These are phyloP conservation scores for Dendrocincla fuliginosa DNA, from an alignment of 2,797 vertebrate genomes.

Conservation along the genomic window DNA sequence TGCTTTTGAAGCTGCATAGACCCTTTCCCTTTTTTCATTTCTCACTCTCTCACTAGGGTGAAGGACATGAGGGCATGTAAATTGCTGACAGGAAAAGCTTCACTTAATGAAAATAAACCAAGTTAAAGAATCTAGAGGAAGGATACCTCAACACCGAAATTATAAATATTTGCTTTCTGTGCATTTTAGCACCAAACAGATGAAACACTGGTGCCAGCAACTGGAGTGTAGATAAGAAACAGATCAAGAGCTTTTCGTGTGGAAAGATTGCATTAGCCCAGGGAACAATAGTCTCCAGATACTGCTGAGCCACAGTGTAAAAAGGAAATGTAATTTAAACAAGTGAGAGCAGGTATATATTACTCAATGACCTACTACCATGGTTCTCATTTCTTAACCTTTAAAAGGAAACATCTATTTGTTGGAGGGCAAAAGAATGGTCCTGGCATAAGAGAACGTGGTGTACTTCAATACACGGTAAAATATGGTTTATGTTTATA, in stretches of 20 bases:
- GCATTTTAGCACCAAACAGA: conserved; percentile 59
- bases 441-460: neutral
- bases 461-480: neutral
- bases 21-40: neutral
- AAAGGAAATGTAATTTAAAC: conserved; percentile 72
- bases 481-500: neutral
- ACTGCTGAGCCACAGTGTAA: conserved; percentile 60
- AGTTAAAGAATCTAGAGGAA: conserved; percentile 37
- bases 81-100: conserved; percentile 25
- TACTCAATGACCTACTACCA: conserved; percentile 32
- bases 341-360: conserved; percentile 20
- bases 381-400: conserved; percentile 14
- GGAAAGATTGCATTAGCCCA: conserved; percentile 69
- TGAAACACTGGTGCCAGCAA: conserved; percentile 66
- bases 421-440: neutral
- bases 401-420: neutral
- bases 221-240: conserved; percentile 63
- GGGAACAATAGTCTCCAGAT: conserved; percentile 58
- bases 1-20: neutral
- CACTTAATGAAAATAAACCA: conserved; percentile 44
- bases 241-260: conserved; percentile 57
- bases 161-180: conserved; percentile 41
- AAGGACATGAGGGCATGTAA: conserved; percentile 11
- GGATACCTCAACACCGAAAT: conserved; percentile 7
- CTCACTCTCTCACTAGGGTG: neutral